phyloP scores from a whole-genome alignment of 2,113 vertebrate species.

The Prinia subflava region DNA sequence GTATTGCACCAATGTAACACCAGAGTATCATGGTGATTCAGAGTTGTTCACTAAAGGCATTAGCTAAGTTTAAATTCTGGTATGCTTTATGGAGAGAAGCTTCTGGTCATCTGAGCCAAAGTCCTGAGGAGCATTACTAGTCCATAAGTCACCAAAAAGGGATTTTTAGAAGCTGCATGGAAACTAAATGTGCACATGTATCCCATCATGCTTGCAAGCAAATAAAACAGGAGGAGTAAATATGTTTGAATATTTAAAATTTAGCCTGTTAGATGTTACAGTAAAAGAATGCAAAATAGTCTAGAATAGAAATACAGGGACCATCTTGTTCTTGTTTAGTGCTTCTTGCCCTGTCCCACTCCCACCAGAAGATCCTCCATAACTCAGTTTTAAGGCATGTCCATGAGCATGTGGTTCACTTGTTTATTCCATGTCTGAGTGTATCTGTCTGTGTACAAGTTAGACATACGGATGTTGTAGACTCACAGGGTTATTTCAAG shows the following conservation, averaged over 20 bases:
- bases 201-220: neutral
- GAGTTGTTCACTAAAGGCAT: neutral
- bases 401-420: neutral
- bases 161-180: neutral
- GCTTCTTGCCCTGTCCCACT: neutral
- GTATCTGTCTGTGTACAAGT: neutral
- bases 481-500: neutral
- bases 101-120: neutral
- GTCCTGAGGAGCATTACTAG: neutral
- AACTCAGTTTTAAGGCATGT: neutral
- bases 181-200: accelerated
- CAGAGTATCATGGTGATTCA: neutral
- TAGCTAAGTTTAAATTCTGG: neutral
- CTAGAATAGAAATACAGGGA: neutral
- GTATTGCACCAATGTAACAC: neutral
- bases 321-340: neutral
- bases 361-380: neutral
- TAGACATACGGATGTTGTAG: neutral
- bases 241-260: neutral
- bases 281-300: neutral
- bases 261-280: neutral
- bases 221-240: neutral
- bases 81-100: neutral
- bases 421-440: neutral
- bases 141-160: neutral